Conservation (phyloP, 2,113 vertebrate genomes). For the Nerophis lumbriciformis region DNA sequence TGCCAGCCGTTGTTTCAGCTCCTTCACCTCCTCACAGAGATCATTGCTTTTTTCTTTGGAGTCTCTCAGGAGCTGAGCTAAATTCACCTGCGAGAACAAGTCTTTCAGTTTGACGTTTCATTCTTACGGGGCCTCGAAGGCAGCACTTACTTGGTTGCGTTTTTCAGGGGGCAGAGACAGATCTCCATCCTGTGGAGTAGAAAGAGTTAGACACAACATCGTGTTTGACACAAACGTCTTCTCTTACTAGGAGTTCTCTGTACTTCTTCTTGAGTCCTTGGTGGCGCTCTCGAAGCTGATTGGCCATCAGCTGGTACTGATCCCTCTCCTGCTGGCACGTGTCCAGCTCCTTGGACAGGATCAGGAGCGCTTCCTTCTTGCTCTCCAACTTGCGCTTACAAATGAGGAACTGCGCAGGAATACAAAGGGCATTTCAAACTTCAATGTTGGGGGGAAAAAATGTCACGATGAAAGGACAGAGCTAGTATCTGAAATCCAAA, state of each 20-base stretch:
- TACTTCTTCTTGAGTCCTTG: constrained; percentile 95
- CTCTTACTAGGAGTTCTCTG: constrained; percentile 83
- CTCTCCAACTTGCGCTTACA: constrained; percentile 93
- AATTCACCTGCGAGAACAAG: constrained; percentile 79
- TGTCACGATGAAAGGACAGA: not conserved
- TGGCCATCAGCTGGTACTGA: constrained; percentile 97
- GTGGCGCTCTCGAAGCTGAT: constrained; percentile 89
- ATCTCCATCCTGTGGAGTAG: constrained; percentile 84
- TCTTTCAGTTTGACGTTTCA: not conserved
- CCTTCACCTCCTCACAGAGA: constrained; percentile 87
- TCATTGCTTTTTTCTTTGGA: constrained; percentile 83
- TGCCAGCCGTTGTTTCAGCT: constrained; percentile 86
- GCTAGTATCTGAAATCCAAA: not conserved
- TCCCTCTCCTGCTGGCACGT: constrained; percentile 94
- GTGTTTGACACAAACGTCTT: constrained; percentile 21
- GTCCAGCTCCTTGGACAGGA: constrained; percentile 95
- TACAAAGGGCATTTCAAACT: not conserved
- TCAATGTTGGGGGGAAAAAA: not conserved
- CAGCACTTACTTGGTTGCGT: constrained; percentile 83
- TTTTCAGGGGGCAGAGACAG: constrained; percentile 91
- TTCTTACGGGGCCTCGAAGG: too few relatives aligned
- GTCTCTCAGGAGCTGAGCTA: constrained; percentile 86
- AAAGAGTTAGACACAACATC: not conserved
- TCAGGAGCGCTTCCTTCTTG: constrained; percentile 92
- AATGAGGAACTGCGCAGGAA: constrained; percentile 77